Conservation (phyloP, 2,797 vertebrate species). For the Chanos chanos region DNA sequence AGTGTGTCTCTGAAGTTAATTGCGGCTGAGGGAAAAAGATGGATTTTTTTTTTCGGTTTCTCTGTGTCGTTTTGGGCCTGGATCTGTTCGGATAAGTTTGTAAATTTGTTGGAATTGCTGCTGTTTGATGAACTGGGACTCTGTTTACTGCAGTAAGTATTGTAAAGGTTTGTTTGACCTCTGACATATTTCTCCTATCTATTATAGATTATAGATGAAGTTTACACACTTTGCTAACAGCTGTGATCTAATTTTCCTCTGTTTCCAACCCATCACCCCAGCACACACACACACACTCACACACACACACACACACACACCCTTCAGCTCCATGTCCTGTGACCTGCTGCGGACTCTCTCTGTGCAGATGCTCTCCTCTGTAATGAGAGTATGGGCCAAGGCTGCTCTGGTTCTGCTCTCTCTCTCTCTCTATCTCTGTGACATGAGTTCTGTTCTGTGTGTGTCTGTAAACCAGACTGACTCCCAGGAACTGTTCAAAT, state of each 20-base stretch:
- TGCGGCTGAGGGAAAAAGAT: background rate
- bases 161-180: conserved; percentile 10
- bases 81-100: conserved; percentile 62
- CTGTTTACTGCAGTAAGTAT: background rate
- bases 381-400: no score
- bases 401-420: background rate
- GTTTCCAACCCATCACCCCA: background rate
- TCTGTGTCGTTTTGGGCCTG: no score
- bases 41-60: background rate
- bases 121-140: conserved; percentile 5
- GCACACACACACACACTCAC: background rate
- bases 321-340: background rate
- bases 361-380: no score
- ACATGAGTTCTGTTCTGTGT: background rate
- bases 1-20: no score
- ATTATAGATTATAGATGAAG: no score
- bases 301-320: background rate
- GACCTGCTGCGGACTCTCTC: no score
- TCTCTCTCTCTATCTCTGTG: background rate
- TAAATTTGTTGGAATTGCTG: conserved; percentile 36
- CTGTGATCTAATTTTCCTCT: background rate
- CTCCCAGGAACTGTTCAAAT: conserved; percentile 14
- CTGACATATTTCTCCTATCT: no score
- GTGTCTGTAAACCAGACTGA: background rate
- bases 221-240: background rate